These are phyloP conservation scores for Chunga burmeisteri DNA, from an alignment of 2,113 vertebrate species.

Conservation along the genomic window DNA sequence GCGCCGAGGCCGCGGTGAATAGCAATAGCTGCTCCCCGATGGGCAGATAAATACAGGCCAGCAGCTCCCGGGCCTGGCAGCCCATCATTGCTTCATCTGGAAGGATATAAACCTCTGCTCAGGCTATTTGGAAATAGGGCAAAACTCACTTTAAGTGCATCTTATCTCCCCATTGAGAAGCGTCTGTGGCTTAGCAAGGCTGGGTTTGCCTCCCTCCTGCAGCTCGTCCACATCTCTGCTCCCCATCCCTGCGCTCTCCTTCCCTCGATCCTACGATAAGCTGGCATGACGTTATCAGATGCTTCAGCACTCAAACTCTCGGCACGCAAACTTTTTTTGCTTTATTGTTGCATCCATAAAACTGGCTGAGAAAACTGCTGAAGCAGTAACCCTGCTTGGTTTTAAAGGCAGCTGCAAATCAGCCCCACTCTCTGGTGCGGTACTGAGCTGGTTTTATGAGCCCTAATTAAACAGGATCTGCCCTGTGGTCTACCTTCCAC, in stretches of 20 bases:
- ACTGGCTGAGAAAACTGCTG: slow-evolving; percentile 64
- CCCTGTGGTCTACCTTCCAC: slow-evolving; percentile 54
- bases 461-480: slow-evolving; percentile 65
- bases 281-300: slow-evolving; percentile 17
- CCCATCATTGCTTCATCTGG: not conserved
- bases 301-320: slow-evolving; percentile 35
- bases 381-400: slow-evolving; percentile 56
- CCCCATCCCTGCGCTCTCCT: not conserved
- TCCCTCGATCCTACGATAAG: not conserved
- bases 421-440: slow-evolving; percentile 16
- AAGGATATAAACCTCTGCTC: not conserved
- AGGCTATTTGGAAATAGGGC: not conserved
- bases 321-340: not conserved
- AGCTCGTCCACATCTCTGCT: not conserved
- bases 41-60: not conserved
- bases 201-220: not conserved
- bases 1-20: fast-evolving
- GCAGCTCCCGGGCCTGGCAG: not conserved
- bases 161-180: not conserved
- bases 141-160: not conserved
- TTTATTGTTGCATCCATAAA: slow-evolving; percentile 63
- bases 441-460: slow-evolving; percentile 33
- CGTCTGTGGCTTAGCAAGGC: not conserved
- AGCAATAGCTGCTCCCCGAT: not conserved
- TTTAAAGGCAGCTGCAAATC: slow-evolving; percentile 70